Evolutionary conservation across 2,797 vertebrate species (phyloP).

Genomic region (Numenius phaeopus): DNA sequence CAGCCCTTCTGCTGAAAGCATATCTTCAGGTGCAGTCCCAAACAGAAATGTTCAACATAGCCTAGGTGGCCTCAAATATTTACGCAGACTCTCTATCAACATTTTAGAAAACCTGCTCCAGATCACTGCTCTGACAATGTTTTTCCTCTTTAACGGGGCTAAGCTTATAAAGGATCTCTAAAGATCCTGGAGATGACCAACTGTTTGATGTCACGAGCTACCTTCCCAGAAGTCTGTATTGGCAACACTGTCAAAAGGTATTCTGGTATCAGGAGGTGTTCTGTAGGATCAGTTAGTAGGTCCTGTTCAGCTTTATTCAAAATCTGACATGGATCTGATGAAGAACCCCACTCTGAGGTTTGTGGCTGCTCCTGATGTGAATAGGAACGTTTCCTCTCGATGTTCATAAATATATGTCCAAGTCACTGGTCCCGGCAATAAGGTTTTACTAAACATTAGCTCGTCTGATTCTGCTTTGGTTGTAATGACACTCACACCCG

Average conservation of each 20-base stretch:
- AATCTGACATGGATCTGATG: neutral
- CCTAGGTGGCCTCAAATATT: neutral
- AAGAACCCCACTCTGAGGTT: neutral
- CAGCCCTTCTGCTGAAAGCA: no score
- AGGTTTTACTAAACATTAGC: neutral
- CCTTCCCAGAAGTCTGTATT: neutral
- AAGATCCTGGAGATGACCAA: neutral
- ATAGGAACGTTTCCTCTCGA: neutral
- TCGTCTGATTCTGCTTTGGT: neutral
- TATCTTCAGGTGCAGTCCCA: neutral
- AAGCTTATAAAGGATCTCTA: neutral
- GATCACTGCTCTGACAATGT: neutral
- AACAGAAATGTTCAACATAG: neutral
- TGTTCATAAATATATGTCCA: neutral
- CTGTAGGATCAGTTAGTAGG: neutral
- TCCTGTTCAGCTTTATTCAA: neutral
- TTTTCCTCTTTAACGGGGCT: neutral
- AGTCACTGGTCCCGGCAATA: neutral
- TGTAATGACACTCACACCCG: neutral
- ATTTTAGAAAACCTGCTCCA: neutral
- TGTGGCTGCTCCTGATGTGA: neutral
- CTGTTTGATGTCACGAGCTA: neutral
- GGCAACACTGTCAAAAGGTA: neutral
- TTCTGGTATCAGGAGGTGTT: neutral
- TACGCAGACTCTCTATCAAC: neutral